Evolutionary conservation across 2,797 vertebrate genomes (phyloP).

Genomic region (Enteromius thamalakanensis): DNA sequence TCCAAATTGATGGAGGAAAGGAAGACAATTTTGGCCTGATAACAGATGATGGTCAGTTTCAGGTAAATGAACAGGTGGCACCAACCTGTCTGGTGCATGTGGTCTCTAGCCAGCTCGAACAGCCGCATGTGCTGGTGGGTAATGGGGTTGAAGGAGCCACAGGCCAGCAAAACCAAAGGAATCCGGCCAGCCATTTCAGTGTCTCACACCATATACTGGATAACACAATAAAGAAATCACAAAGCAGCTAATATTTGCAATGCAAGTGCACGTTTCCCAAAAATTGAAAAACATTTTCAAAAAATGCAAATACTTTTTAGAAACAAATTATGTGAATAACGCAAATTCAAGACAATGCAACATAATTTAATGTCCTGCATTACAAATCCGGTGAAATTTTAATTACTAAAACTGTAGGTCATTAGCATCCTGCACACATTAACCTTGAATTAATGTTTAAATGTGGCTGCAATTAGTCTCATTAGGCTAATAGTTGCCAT

Average conservation of each 20-base stretch:
- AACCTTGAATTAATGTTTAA: neutral
- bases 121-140: slow-evolving; percentile 93
- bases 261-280: neutral
- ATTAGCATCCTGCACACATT: neutral
- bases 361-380: neutral
- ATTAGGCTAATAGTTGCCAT: neutral
- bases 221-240: slow-evolving; percentile 9
- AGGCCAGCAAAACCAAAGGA: slow-evolving; percentile 86
- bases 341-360: neutral
- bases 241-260: neutral
- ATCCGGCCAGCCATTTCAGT: slow-evolving; percentile 78
- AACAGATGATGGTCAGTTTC: slow-evolving; percentile 38
- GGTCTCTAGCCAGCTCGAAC: slow-evolving; percentile 91
- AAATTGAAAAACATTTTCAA: neutral
- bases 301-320: neutral
- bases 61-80: slow-evolving; percentile 59
- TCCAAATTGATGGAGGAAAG: neutral
- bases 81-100: slow-evolving; percentile 81
- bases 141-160: slow-evolving; percentile 93
- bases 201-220: slow-evolving; percentile 39
- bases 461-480: neutral
- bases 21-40: slow-evolving; percentile 8
- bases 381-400: neutral
- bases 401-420: neutral
- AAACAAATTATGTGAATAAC: neutral